A percentile compares a stretch with the other conserved stretches of the same genome.
These are phyloP conservation scores for Palythoa grandis DNA, from an alignment of 92 coral and sea anemone species.

Conservation along the genomic window DNA sequence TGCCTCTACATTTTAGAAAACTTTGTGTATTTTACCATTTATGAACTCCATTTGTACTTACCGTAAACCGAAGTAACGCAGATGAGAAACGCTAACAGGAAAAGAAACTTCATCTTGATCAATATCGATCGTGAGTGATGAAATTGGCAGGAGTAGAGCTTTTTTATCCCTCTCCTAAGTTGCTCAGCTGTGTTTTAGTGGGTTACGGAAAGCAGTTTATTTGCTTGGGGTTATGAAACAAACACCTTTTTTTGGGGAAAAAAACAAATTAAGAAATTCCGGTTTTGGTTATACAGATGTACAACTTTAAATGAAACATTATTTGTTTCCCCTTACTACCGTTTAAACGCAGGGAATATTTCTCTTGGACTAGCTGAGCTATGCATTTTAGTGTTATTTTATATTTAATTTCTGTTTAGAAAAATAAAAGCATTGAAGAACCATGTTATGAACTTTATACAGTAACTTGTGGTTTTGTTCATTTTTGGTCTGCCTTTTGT, in stretches of 20 bases:
- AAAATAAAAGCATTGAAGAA: no score
- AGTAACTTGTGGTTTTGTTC: no score
- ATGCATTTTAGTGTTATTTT: no score
- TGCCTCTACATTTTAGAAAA: background rate
- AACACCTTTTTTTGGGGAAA: slow-evolving; percentile 18
- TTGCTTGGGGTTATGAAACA: slow-evolving; percentile 9
- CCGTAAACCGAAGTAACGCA: slow-evolving; percentile 14
- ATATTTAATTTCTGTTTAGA: no score
- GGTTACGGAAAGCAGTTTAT: background rate
- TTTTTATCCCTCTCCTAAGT: background rate
- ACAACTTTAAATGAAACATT: background rate
- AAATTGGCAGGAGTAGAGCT: background rate
- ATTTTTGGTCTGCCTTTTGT: no score
- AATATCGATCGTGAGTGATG: background rate
- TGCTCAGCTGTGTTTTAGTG: slow-evolving; percentile 5
- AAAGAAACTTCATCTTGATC: background rate
- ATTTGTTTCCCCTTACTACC: background rate
- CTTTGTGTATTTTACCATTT: background rate
- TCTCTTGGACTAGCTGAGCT: background rate
- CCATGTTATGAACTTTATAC: no score
- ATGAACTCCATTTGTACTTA: background rate
- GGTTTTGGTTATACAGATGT: background rate
- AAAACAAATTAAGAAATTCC: background rate
- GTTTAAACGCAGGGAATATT: background rate
- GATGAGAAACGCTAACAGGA: background rate